phyloP scores from a whole-genome alignment of 2,888 invertebrate species.

The Philereme vetulata region DNA sequence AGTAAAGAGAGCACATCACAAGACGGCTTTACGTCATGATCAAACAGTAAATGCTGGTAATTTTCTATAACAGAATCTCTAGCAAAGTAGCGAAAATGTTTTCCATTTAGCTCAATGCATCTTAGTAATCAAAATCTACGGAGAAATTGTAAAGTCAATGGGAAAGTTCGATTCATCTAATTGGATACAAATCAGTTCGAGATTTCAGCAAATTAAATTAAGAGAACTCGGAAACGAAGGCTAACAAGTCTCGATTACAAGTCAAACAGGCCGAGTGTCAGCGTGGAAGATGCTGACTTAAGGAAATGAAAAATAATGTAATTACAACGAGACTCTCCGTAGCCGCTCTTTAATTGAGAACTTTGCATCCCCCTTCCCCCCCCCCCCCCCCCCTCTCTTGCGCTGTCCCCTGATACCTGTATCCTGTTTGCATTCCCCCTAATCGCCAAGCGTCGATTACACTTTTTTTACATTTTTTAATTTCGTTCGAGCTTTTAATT shows the following conservation, averaged over 20 bases:
- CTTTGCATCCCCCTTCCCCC: slow-evolving; percentile 52
- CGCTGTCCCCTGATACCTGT: slow-evolving; percentile 36
- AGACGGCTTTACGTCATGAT: background rate
- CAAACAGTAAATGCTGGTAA: slow-evolving; percentile 24
- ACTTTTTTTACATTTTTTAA: slow-evolving; percentile 82
- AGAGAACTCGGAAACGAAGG: slow-evolving; percentile 62
- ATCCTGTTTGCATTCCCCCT: slow-evolving; percentile 74
- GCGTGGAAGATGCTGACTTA: slow-evolving; percentile 71
- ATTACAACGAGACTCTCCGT: slow-evolving; percentile 76
- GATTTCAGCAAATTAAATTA: slow-evolving; percentile 70
- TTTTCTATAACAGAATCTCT: slow-evolving; percentile 23
- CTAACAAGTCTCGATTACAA: slow-evolving; percentile 82
- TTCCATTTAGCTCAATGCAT: slow-evolving; percentile 32
- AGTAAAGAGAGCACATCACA: background rate
- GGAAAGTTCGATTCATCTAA: slow-evolving; percentile 44
- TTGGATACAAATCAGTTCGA: slow-evolving; percentile 70
- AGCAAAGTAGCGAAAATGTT: slow-evolving; percentile 31
- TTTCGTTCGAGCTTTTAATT: slow-evolving; percentile 82
- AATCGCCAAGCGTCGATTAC: slow-evolving; percentile 79
- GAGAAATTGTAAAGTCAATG: slow-evolving; percentile 34
- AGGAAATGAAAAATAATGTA: slow-evolving; percentile 81
- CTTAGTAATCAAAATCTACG: slow-evolving; percentile 32
- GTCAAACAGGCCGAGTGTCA: slow-evolving; percentile 78
- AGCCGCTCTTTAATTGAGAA: slow-evolving; percentile 81
- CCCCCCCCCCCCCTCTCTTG: slow-evolving; percentile 29